These are phyloP conservation scores for Drosophila melanogaster DNA, from an alignment of 1,140 invertebrate species.

Conservation along the genomic window Release_6_plus_ISO1_MT NT_033779.5:6568501-6569000, in stretches of 20 bases:
- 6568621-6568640: not conserved
- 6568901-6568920: conserved; percentile 83
- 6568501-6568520: conserved; percentile 75
- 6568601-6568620: conserved; percentile 56
- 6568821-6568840: conserved; percentile 17
- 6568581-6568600: conserved; percentile 83
- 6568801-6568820: conserved; percentile 36
- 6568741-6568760: conserved; percentile 53
- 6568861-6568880: conserved; percentile 83
- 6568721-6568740: conserved; percentile 73
- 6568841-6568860: conserved; percentile 44
- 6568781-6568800: conserved; percentile 19
- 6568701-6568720: conserved; percentile 75
- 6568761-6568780: conserved; percentile 30
- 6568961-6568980: conserved; percentile 71
- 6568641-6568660: conserved; percentile 36
- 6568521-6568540: conserved; percentile 68
- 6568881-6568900: conserved; percentile 74
- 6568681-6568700: conserved; percentile 57
- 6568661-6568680: conserved; percentile 64
- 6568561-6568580: conserved; percentile 81
- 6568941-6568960: conserved; percentile 72
- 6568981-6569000: conserved; percentile 66
- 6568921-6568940: conserved; percentile 81
- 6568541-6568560: conserved; percentile 58